These are phyloP conservation scores for Sturnira hondurensis DNA, from an alignment of 2,113 vertebrate species.

Conservation along the genomic window DNA sequence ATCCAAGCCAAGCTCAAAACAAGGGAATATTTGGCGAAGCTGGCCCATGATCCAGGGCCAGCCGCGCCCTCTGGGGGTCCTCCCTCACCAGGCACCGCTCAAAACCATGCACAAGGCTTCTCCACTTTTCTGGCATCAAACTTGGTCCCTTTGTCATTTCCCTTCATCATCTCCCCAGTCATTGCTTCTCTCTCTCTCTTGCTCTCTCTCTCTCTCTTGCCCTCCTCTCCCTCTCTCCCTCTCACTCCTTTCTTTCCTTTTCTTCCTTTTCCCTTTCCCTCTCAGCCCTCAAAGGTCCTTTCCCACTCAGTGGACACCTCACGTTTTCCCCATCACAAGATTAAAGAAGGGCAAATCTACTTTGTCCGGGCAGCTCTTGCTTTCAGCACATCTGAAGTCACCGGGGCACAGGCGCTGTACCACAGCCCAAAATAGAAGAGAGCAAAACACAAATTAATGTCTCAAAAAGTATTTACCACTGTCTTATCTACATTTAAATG, in stretches of 20 bases:
- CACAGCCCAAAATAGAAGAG: not conserved
- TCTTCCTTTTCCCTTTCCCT: not conserved
- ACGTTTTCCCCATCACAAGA: not conserved
- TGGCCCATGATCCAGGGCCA: no score
- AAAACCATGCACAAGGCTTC: not conserved
- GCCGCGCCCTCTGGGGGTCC: accelerated
- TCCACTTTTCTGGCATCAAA: not conserved
- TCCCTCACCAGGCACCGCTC: not conserved
- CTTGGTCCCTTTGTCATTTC: not conserved
- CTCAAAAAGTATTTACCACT: not conserved
- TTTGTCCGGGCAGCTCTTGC: not conserved
- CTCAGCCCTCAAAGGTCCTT: not conserved
- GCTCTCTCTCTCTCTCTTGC: no score
- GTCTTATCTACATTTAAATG: not conserved
- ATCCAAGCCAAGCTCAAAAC: not conserved
- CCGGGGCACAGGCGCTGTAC: not conserved
- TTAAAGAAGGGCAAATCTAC: not conserved
- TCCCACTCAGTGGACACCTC: not conserved
- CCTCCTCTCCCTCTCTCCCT: no score
- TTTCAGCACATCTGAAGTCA: not conserved
- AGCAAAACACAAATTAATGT: not conserved
- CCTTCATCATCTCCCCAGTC: no score
- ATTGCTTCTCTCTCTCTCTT: not conserved
- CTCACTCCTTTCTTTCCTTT: not conserved
- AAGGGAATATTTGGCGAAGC: not conserved